Evolutionary conservation across 2,797 vertebrate species (phyloP).

Genomic region (Chlorospingus flavigularis): DNA sequence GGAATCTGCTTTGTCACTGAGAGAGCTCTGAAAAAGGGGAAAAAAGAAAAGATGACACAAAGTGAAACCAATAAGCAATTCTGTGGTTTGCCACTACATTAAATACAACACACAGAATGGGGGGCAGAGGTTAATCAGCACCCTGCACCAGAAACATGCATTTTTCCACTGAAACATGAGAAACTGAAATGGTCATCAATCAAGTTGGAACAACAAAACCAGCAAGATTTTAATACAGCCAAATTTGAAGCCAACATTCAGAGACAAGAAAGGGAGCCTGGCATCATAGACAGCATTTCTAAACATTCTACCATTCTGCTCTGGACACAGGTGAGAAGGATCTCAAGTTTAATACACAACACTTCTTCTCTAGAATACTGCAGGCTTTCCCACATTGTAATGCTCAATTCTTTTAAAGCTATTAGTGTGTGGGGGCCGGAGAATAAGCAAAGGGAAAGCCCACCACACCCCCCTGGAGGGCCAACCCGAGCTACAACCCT

Average conservation of each 20-base stretch:
- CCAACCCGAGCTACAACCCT: background rate
- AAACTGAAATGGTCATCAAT: background rate
- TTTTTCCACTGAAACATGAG: background rate
- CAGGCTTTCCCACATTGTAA: background rate
- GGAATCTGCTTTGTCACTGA: conserved; percentile 76
- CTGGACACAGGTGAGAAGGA: background rate
- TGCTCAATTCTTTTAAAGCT: background rate
- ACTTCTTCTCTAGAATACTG: background rate
- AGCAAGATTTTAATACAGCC: background rate
- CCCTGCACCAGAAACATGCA: background rate
- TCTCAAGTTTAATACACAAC: background rate
- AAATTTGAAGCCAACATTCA: background rate
- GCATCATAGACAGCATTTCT: background rate
- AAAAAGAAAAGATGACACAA: background rate
- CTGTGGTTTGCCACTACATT: background rate
- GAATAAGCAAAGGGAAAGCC: background rate
- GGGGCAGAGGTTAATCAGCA: background rate
- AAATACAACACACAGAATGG: background rate
- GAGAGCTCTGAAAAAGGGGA: conserved; percentile 75
- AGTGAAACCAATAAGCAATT: background rate
- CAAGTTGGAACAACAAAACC: background rate
- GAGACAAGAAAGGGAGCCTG: background rate
- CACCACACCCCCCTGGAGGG: background rate
- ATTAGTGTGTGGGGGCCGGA: background rate
- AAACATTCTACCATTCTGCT: background rate